phyloP scores from a whole-genome alignment of 2,113 vertebrate genomes.

The Triplophysa rosa region DNA sequence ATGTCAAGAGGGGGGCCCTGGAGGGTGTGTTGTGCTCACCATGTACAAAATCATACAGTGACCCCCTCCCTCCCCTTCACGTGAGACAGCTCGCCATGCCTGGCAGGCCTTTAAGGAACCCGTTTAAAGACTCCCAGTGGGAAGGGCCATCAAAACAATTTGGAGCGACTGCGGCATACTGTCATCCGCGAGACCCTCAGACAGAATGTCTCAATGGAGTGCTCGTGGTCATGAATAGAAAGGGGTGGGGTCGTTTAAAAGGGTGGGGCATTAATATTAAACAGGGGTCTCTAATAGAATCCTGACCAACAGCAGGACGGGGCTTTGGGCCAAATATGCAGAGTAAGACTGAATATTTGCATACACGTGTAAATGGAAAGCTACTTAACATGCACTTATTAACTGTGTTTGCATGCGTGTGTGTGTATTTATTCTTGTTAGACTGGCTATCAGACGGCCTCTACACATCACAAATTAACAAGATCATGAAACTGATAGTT shows the following conservation, averaged over 20 bases:
- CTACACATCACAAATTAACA: slow-evolving; percentile 49
- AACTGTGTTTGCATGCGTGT: slow-evolving; percentile 48
- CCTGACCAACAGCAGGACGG: slow-evolving; percentile 46
- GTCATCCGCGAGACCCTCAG: slow-evolving; percentile 55
- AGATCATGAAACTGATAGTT: slow-evolving; percentile 18
- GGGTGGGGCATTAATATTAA: slow-evolving; percentile 60
- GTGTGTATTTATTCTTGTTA: background rate
- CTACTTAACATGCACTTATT: slow-evolving; percentile 60
- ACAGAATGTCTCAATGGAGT: slow-evolving; percentile 59
- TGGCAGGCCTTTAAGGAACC: slow-evolving; percentile 42
- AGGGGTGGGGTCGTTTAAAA: slow-evolving; percentile 27
- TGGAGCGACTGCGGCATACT: slow-evolving; percentile 49
- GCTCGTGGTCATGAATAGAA: slow-evolving; percentile 48
- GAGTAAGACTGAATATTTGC: slow-evolving; percentile 57
- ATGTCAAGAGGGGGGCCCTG: slow-evolving; percentile 46
- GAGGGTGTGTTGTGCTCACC: slow-evolving; percentile 36
- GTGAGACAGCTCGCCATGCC: slow-evolving; percentile 42
- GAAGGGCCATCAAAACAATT: slow-evolving; percentile 62
- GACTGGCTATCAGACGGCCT: slow-evolving; percentile 38
- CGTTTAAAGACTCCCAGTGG: slow-evolving; percentile 55
- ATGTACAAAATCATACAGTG: slow-evolving; percentile 44
- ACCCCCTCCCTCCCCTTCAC: slow-evolving; percentile 1
- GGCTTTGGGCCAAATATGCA: slow-evolving; percentile 50
- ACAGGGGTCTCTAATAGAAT: slow-evolving; percentile 57
- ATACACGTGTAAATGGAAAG: slow-evolving; percentile 47